Evolutionary conservation across 2,888 invertebrate species (phyloP).

Genomic region (Drosophila leonis): DNA sequence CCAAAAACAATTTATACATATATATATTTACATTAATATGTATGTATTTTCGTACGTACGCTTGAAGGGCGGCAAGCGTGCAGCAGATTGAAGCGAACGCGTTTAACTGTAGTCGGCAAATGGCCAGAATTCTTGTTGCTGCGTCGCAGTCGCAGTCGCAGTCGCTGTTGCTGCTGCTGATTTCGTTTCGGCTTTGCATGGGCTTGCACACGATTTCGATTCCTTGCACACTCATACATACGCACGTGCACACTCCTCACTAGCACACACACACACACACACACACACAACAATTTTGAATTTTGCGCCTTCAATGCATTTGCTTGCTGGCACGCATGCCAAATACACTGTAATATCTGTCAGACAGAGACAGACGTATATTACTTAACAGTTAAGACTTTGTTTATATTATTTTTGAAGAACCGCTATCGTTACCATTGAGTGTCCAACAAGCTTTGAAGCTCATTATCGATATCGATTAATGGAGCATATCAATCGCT

Average conservation of each 20-base stretch:
- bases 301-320: constrained; percentile 31
- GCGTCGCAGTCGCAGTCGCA: constrained; percentile 22
- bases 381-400: neutral
- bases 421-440: neutral
- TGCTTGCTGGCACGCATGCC: neutral
- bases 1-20: constrained; percentile 14
- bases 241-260: neutral
- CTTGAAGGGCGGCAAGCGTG: constrained; percentile 49
- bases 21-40: constrained; percentile 12
- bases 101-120: constrained; percentile 63
- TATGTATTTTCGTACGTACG: constrained; percentile 41
- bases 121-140: constrained; percentile 57
- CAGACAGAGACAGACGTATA: neutral
- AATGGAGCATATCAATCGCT: constrained; percentile 11
- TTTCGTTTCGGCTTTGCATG: constrained; percentile 26
- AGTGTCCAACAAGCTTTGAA: neutral
- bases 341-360: neutral
- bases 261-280: neutral
- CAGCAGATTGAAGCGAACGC: constrained; percentile 52
- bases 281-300: neutral
- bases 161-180: constrained; percentile 18
- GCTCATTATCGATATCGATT: constrained; percentile 42
- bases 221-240: constrained; percentile 30
- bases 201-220: constrained; percentile 46
- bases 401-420: neutral